These are phyloP conservation scores for Idaea aversata DNA, from an alignment of 2,888 invertebrate genomes.

Conservation along the genomic window DNA sequence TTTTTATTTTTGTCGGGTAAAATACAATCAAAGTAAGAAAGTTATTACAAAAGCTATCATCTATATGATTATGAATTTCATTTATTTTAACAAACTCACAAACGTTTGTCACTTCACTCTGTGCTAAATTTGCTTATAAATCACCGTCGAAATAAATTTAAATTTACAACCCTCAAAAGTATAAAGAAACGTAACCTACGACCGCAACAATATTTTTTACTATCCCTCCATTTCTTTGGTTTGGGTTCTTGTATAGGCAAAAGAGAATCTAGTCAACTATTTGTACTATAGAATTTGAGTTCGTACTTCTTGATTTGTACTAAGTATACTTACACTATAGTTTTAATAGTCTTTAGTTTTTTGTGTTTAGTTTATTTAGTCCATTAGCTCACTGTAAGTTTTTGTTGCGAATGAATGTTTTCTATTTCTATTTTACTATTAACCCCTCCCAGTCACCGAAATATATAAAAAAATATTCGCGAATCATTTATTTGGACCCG, in stretches of 20 bases:
- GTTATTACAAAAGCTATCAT: neutral
- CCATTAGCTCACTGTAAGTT: too few species aligned
- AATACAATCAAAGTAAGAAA: neutral
- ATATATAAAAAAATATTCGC: too few species aligned
- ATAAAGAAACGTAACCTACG: conserved; percentile 1
- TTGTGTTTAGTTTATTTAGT: too few species aligned
- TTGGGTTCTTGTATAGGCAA: neutral
- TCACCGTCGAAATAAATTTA: neutral
- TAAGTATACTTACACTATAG: too few species aligned
- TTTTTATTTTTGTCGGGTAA: too few species aligned
- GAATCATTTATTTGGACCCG: too few species aligned
- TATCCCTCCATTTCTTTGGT: neutral
- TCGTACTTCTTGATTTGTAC: too few species aligned
- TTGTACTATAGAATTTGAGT: too few species aligned
- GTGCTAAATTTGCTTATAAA: neutral
- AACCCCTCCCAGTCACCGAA: too few species aligned
- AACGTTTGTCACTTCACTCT: neutral
- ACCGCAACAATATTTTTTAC: neutral
- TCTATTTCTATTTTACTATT: too few species aligned
- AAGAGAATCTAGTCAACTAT: neutral
- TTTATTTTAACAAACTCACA: neutral
- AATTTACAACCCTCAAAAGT: neutral
- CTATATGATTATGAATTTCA: neutral
- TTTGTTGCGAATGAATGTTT: too few species aligned
- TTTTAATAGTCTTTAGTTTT: too few species aligned